These are phyloP conservation scores for Phataginus tricuspis DNA, from an alignment of 2,797 vertebrate species.

Conservation along the genomic window DNA sequence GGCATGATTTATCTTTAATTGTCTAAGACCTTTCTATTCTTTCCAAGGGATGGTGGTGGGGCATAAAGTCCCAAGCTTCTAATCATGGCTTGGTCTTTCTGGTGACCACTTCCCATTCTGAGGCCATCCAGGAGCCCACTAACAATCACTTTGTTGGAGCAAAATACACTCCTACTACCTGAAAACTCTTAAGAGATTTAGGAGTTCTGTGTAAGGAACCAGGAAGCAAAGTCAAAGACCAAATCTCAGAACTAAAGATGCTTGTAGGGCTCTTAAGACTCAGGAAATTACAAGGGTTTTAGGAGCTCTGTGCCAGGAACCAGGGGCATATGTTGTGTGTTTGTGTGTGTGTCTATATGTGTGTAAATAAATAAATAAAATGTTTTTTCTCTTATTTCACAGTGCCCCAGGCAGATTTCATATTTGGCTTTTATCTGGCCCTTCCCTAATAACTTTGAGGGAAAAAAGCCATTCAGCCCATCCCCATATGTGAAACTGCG, in stretches of 20 bases:
- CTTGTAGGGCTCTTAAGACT: not conserved
- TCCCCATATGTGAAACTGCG: not conserved
- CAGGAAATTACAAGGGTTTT: not conserved
- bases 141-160: not conserved
- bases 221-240: not conserved
- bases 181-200: not conserved
- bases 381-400: not conserved
- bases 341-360: too few relatives aligned
- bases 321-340: not conserved
- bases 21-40: not conserved
- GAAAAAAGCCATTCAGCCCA: not conserved
- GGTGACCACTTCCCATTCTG: not conserved
- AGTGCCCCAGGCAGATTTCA: not conserved
- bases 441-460: not conserved
- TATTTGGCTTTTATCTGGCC: not conserved
- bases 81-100: not conserved
- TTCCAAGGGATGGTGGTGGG: not conserved
- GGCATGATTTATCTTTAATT: not conserved
- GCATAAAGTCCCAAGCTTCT: not conserved
- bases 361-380: too few relatives aligned
- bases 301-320: not conserved
- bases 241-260: not conserved
- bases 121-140: not conserved
- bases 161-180: not conserved
- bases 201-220: not conserved